Percentiles rank a stretch among this genome's conserved stretches.
These are phyloP conservation scores for Gorsachius magnificus DNA, from an alignment of 2,797 vertebrate genomes.

Conservation along the genomic window DNA sequence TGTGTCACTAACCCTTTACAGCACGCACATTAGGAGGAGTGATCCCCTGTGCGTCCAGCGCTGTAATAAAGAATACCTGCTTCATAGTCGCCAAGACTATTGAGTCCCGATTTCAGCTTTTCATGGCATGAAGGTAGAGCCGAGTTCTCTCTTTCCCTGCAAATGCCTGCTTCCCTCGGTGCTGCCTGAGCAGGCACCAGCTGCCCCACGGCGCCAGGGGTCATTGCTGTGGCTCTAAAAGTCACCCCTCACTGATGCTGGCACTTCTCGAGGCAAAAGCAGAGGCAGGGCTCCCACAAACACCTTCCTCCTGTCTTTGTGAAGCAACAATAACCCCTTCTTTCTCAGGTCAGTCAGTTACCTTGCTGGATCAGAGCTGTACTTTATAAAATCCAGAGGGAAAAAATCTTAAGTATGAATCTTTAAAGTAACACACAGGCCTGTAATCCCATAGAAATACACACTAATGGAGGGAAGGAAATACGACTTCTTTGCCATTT, in stretches of 20 bases:
- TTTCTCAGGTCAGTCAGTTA: not conserved
- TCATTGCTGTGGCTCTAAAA: not conserved
- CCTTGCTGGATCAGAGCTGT: not conserved
- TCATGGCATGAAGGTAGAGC: not conserved
- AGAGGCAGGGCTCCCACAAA: not conserved
- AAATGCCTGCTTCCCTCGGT: not conserved
- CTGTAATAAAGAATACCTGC: no score
- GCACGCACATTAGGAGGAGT: no score
- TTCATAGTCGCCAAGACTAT: no score
- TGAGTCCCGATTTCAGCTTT: no score
- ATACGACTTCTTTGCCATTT: not conserved
- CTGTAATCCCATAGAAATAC: not conserved
- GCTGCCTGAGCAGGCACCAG: not conserved
- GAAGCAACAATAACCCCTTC: not conserved
- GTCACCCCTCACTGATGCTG: not conserved
- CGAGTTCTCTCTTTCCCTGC: not conserved
- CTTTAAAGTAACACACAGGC: not conserved
- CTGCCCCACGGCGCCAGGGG: not conserved
- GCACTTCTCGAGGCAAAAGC: not conserved
- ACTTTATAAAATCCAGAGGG: not conserved
- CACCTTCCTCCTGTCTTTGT: not conserved
- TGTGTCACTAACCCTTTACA: no score
- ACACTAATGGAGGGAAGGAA: not conserved
- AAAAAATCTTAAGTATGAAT: not conserved
- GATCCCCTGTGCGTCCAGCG: no score